phyloP scores from a whole-genome alignment of 1,140 invertebrate species.

The Dinothrombium tinctorium region DNA sequence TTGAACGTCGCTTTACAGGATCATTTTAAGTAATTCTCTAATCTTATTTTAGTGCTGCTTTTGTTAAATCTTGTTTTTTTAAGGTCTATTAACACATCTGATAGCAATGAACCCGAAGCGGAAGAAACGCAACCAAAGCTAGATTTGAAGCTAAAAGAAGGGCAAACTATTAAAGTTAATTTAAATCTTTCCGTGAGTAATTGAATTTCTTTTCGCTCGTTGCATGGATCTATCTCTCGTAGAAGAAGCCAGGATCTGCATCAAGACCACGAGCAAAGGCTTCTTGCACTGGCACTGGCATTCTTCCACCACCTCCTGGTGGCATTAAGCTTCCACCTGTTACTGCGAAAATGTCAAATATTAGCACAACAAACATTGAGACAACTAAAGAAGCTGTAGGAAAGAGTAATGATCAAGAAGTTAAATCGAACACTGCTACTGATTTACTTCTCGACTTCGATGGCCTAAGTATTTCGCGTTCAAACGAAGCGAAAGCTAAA shows the following conservation, averaged over 20 bases:
- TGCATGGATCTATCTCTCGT: background rate
- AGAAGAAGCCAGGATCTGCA: background rate
- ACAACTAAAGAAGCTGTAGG: background rate
- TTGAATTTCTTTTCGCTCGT: conserved; percentile 1
- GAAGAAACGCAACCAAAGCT: conserved; percentile 47
- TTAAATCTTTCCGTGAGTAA: conserved; percentile 80
- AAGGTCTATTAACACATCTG: background rate
- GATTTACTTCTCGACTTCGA: background rate
- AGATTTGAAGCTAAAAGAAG: conserved; percentile 92
- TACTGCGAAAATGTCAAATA: background rate
- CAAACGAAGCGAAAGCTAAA: background rate
- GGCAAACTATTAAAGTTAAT: conserved; percentile 95
- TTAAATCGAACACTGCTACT: background rate
- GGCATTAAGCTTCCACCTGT: conserved; percentile 1
- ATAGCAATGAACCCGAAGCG: too few species aligned
- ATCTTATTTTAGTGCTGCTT: background rate
- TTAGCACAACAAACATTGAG: background rate
- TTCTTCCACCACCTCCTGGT: conserved; percentile 4
- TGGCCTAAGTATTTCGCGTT: background rate
- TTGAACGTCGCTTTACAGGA: conserved; percentile 94
- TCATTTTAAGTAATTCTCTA: conserved; percentile 53
- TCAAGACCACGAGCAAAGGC: background rate
- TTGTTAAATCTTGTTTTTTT: background rate
- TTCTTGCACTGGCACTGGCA: background rate
- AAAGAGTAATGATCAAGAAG: background rate